Conservation (phyloP, 2,797 vertebrate genomes). For the Tiaroga cobitis region DNA sequence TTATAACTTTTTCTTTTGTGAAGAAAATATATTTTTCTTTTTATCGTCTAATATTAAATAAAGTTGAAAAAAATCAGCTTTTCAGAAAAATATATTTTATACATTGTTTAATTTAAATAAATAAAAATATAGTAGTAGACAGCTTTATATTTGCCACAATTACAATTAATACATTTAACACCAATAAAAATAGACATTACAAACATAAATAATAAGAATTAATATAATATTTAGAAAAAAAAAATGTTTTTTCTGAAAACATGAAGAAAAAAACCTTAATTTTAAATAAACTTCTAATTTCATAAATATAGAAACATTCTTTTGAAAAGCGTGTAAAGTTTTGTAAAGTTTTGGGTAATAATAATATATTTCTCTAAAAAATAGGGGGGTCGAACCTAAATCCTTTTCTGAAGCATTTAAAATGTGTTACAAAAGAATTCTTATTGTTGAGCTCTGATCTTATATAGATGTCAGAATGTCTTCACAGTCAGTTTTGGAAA, state of each 20-base stretch:
- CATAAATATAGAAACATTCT: not conserved
- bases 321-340: not conserved
- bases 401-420: not conserved
- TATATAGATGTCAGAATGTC: slow-evolving; percentile 20
- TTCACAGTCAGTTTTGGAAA: slow-evolving; percentile 22
- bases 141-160: not conserved
- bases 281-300: not conserved
- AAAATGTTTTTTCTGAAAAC: not conserved
- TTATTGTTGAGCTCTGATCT: slow-evolving; percentile 39
- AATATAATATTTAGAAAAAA: not conserved
- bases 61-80: not conserved
- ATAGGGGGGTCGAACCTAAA: not conserved
- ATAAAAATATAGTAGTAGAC: not conserved
- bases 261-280: too few relatives aligned
- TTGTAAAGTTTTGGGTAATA: too few relatives aligned
- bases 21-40: not conserved
- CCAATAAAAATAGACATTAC: not conserved
- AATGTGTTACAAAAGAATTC: not conserved
- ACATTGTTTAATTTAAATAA: not conserved
- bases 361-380: not conserved
- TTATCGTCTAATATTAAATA: not conserved
- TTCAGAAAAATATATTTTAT: not conserved
- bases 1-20: not conserved
- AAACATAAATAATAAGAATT: not conserved
- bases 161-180: not conserved